Conservation (phyloP, 2,113 vertebrate genomes). For the Pyrgilauda ruficollis region DNA sequence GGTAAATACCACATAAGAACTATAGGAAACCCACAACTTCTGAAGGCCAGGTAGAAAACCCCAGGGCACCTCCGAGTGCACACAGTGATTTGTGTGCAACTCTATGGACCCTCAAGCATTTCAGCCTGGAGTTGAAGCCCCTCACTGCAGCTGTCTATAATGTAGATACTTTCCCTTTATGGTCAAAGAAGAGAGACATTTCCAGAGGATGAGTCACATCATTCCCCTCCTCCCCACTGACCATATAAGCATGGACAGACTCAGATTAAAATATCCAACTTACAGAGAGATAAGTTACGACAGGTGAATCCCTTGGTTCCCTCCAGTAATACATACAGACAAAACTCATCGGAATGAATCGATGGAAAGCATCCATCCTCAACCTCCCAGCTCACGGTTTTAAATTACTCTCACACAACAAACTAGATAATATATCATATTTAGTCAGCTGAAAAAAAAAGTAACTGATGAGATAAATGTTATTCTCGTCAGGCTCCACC, state of each 20-base stretch:
- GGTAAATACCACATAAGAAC: background rate
- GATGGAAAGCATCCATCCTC: background rate
- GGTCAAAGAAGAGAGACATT: background rate
- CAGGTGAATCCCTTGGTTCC: conserved; percentile 24
- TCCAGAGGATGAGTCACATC: conserved; percentile 5
- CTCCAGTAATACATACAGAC: background rate
- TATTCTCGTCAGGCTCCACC: background rate
- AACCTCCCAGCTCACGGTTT: background rate
- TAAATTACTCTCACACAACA: conserved; percentile 5
- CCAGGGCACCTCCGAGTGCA: background rate
- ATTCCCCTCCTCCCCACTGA: background rate
- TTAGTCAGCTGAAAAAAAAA: conserved; percentile 17
- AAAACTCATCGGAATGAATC: background rate
- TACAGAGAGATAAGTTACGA: background rate
- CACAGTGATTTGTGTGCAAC: background rate
- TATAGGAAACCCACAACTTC: background rate
- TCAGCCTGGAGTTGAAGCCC: background rate
- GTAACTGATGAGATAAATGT: conserved; percentile 2
- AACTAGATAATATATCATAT: background rate
- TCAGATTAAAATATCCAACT: background rate
- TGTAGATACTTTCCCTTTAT: background rate
- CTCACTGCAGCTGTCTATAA: background rate
- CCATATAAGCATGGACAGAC: background rate
- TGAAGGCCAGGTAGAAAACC: background rate
- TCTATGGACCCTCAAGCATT: background rate